Evolutionary conservation across 1,140 invertebrate genomes (phyloP).

Genomic region (Penaeus indicus): DNA sequence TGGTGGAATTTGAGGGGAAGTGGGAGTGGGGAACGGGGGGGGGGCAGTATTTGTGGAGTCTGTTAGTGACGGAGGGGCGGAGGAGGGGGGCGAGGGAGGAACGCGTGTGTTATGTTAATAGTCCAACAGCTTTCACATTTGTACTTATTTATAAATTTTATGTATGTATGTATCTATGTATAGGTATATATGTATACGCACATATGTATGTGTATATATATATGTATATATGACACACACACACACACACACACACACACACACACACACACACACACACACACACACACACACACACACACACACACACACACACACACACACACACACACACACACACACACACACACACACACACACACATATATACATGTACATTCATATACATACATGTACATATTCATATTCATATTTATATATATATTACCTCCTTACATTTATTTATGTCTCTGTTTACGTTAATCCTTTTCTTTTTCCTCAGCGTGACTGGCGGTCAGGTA

Average conservation of each 20-base stretch:
- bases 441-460: too few relatives aligned
- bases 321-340: background rate
- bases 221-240: background rate
- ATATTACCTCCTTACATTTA: too few relatives aligned
- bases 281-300: background rate
- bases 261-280: background rate
- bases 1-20: too few relatives aligned
- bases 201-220: background rate
- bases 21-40: too few relatives aligned
- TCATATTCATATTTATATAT: too few relatives aligned
- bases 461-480: background rate
- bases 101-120: too few relatives aligned
- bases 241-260: background rate
- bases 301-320: background rate
- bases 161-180: background rate
- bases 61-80: too few relatives aligned
- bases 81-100: too few relatives aligned
- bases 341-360: background rate
- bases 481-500: background rate
- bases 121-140: too few relatives aligned
- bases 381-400: background rate
- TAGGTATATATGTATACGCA: background rate
- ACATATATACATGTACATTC: background rate
- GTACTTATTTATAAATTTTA: background rate
- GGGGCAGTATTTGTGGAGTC: too few relatives aligned